Evolutionary conservation across 2,888 invertebrate genomes (phyloP), one percentile per base, ranked within the genome.

Genomic region (Himalopsyche kuldschensis): DNA sequence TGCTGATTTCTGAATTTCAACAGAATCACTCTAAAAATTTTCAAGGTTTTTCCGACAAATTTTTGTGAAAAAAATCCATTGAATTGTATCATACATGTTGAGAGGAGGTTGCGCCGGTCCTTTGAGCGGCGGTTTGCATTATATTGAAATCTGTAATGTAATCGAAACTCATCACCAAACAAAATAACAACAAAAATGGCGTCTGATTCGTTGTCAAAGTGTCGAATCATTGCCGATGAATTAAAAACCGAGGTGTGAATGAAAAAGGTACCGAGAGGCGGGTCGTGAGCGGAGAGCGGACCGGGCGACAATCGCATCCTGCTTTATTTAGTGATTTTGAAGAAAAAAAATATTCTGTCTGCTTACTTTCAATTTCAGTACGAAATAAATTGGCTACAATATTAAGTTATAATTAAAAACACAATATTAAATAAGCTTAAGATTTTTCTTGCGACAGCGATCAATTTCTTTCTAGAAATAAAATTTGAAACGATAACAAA

Each of bases 91-190:
- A 55, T 55, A 55, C 55, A 55, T 55, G 55, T 55, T 55, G 55
- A 24, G 55, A 55, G 55, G 55, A 55, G 55, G 76, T 35, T 81
- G 77, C 55, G 76, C 32, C 81, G 81, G 77, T 8, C 24, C 76
- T 48, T 31, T 82, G 78, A 63, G 82, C 81, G 81, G 80, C 47
- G 17, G 78, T 20, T 47, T n/a, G 75, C 31, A 32, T 35, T 32
- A 75, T 79, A 82, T 79, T 76, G 84, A 82, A 79, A 55, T 78
- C 82, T 79, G 79, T 78, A 84, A 75, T 81, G 84, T 81, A 83
- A 86, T 78, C 84, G 83, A 86, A 84, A 86, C 86, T 84, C 84
- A 84, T 86, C 86, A 82, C 82, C 79, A 82, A 82, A 84, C 85
- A 85, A 85, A 85, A 81, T 83, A 82, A 82, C 83, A 75, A 83